phyloP scores from a whole-genome alignment of 2,888 invertebrate genomes.

The Stenolophus ochropezus region DNA sequence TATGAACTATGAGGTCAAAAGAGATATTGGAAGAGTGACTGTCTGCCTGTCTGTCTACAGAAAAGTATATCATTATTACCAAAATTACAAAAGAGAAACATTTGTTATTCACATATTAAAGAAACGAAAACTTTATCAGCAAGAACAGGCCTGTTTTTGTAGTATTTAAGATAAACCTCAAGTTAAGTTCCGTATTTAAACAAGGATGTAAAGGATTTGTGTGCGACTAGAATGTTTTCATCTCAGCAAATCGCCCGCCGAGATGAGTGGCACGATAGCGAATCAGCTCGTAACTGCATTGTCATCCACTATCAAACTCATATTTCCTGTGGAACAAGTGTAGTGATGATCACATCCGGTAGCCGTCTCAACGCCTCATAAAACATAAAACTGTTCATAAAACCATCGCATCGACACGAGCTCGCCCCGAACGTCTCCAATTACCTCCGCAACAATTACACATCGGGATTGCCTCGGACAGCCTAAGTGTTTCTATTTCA shows the following conservation, averaged over 20 bases:
- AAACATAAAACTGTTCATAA: constrained; percentile 37
- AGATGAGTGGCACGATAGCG: not conserved
- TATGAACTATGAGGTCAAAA: too few relatives aligned
- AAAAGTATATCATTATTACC: too few relatives aligned
- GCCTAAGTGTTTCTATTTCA: not conserved
- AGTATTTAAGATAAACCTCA: too few relatives aligned
- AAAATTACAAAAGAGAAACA: too few relatives aligned
- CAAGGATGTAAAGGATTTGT: too few relatives aligned
- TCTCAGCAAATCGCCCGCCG: not conserved
- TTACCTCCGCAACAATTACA: not conserved
- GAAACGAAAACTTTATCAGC: too few relatives aligned
- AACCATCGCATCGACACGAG: not conserved
- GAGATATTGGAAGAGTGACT: too few relatives aligned
- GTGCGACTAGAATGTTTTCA: not conserved
- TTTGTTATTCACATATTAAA: too few relatives aligned
- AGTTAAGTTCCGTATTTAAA: too few relatives aligned
- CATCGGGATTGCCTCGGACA: not conserved
- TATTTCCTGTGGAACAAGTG: not conserved
- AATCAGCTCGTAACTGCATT: not conserved
- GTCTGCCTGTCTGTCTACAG: too few relatives aligned
- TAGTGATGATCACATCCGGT: not conserved
- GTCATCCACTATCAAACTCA: not conserved
- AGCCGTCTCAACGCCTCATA: constrained; percentile 11
- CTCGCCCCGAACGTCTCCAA: not conserved
- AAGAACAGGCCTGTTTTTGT: too few relatives aligned